Evolutionary conservation across 1,140 invertebrate genomes (phyloP), one percentile per base, ranked within the genome.

Genomic region (Cotesia glomerata): DNA sequence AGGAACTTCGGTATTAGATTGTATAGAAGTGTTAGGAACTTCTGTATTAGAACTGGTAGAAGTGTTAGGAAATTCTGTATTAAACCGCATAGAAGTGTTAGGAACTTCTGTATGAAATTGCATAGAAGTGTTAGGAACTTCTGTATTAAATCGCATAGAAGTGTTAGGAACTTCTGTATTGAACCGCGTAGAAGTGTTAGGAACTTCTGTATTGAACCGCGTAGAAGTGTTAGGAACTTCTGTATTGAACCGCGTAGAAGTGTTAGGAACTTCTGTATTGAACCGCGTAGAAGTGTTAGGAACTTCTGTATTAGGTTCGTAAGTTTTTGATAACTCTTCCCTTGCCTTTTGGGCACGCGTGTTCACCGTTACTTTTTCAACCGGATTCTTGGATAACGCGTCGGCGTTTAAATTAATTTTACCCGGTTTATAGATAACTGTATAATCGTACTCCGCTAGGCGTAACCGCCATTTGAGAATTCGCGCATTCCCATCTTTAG

Each of bases 401-500:
- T 86, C 85, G 0, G 80, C 85, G 58, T 84, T 82, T n/a, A 64
- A 68, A 74, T 87, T 83, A 18, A 75, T 45, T 74, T 77, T 82
- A 35, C 84, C 86, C 85, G 76, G 88, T 39, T 39, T 39, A 7
- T 39, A 39, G 5, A 39, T 39, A 0, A 39, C 39, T 1, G 4
- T 11, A 39, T 39, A 39, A 11, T 39, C 39, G 5, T 39, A 39
- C 0, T 39, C 39, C 2, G 39, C 85, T 34, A 90, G 69, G 74
- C 84, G 79, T 7, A 89, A 36, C 64, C 84, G 72, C 89, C 89
- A 91, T n/a, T 88, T 74, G 2, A 86, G 79, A 14, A 90, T 74
- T 76, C 86, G 75, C 7, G 39, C 5, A 7, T 39, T 39, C 5
- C 39, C 39, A 5, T 39, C 39, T 11, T 39, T 39, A 0, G 39